A percentile compares a stretch with the other conserved stretches of the same genome.
These are phyloP conservation scores for Pomatorhinus ruficollis DNA, from an alignment of 2,113 vertebrate species.

Conservation along the genomic window DNA sequence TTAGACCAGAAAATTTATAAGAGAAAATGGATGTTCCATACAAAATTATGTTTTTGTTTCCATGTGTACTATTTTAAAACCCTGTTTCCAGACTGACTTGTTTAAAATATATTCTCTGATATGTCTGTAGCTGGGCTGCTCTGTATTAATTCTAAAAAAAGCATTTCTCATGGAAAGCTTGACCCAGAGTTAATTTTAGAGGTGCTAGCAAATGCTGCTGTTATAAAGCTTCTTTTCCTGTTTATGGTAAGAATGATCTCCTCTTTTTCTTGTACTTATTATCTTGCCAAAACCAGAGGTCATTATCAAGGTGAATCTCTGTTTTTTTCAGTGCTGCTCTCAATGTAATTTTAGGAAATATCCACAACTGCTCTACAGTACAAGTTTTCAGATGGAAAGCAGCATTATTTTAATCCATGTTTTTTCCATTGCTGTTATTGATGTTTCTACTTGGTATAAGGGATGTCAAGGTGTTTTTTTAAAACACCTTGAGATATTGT, in stretches of 20 bases:
- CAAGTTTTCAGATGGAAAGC: background rate
- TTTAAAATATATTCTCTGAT: background rate
- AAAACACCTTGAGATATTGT: background rate
- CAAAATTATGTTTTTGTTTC: background rate
- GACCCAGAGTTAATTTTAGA: conserved; percentile 51
- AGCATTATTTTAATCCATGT: background rate
- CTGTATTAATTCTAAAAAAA: conserved; percentile 37
- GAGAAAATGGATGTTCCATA: background rate
- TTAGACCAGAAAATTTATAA: background rate
- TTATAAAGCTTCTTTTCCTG: conserved; percentile 40
- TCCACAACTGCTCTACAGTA: background rate
- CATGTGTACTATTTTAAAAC: conserved; percentile 6
- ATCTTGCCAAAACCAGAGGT: conserved; percentile 41
- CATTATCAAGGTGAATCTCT: conserved; percentile 35
- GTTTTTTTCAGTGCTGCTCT: background rate
- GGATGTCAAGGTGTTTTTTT: background rate
- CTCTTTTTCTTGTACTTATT: background rate
- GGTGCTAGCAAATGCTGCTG: conserved; percentile 28
- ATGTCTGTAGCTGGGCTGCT: background rate
- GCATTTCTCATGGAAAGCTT: conserved; percentile 28
- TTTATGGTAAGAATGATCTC: conserved; percentile 42
- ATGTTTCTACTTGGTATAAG: background rate
- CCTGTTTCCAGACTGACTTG: background rate
- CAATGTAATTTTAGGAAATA: conserved; percentile 3
- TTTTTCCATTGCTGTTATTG: background rate